These are phyloP conservation scores for Neoseiulus cucumeris DNA, from an alignment of 1,140 invertebrate genomes.

Conservation along the genomic window DNA sequence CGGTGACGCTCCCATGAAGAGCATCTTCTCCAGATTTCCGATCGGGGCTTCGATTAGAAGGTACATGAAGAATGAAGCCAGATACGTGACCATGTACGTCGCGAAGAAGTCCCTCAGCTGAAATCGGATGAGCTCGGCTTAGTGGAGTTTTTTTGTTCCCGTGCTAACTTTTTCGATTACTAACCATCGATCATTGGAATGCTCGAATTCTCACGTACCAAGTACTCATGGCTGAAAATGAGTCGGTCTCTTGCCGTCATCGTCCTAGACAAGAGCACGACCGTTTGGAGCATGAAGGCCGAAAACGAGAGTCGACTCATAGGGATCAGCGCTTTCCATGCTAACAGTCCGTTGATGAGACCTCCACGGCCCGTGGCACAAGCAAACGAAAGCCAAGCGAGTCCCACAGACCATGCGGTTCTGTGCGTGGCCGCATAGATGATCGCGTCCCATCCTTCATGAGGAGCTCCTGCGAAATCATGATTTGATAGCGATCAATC, in stretches of 20 bases:
- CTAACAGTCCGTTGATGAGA: background rate
- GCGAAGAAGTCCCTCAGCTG: constrained; percentile 8
- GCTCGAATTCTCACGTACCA: background rate
- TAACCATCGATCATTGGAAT: too few species aligned
- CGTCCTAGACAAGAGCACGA: background rate
- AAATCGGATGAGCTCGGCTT: background rate
- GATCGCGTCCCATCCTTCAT: constrained; percentile 14
- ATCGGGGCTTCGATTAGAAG: background rate
- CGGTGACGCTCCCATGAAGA: background rate
- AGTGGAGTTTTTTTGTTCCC: background rate
- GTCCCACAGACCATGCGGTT: constrained; percentile 21
- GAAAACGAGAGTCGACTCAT: background rate
- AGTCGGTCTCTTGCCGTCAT: background rate
- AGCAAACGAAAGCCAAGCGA: constrained; percentile 19
- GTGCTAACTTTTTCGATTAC: too few species aligned
- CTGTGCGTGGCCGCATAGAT: constrained; percentile 20
- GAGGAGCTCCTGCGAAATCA: constrained; percentile 13
- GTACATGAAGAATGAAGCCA: background rate
- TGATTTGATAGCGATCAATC: too few species aligned
- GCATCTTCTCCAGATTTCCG: constrained; percentile 4
- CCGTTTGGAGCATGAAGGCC: background rate
- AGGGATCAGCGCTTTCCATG: background rate
- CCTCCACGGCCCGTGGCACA: constrained; percentile 20
- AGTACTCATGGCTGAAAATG: background rate
- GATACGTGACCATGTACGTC: background rate